Evolutionary conservation across 2,888 invertebrate genomes (phyloP).

Genomic region (Thecocarcelia acutangulata): DNA sequence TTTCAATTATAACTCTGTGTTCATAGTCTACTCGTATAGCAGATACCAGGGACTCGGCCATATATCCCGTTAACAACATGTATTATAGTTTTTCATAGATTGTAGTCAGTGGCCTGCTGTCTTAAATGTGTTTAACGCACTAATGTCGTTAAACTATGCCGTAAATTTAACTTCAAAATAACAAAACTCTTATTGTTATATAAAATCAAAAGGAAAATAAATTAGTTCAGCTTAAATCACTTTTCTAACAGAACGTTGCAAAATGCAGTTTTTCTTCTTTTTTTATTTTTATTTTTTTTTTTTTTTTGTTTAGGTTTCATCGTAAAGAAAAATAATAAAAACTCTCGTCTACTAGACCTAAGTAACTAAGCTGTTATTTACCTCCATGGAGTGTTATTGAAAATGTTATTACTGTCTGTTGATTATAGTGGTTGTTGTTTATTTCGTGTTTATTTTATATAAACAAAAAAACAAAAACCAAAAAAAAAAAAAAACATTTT

Average conservation of each 20-base stretch:
- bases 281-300: too few species aligned
- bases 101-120: too few species aligned
- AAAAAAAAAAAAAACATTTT: constrained; percentile 7
- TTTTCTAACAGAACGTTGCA: background rate
- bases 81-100: too few species aligned
- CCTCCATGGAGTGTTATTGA: constrained; percentile 58
- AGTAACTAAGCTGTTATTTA: constrained; percentile 52
- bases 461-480: too few species aligned
- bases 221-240: background rate
- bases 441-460: background rate
- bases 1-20: too few species aligned
- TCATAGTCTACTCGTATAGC: too few species aligned
- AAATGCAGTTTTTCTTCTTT: background rate
- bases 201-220: constrained; percentile 37
- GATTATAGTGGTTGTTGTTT: constrained; percentile 46
- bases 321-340: background rate
- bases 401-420: constrained; percentile 67
- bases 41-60: too few species aligned
- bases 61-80: too few species aligned
- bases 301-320: background rate
- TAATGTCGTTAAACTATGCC: too few species aligned
- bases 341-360: constrained; percentile 18
- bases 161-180: too few species aligned
- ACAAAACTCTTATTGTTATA: constrained; percentile 20
- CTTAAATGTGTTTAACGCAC: too few species aligned